Conservation (phyloP, 2,113 vertebrate genomes). For the Hypanus sabinus region DNA sequence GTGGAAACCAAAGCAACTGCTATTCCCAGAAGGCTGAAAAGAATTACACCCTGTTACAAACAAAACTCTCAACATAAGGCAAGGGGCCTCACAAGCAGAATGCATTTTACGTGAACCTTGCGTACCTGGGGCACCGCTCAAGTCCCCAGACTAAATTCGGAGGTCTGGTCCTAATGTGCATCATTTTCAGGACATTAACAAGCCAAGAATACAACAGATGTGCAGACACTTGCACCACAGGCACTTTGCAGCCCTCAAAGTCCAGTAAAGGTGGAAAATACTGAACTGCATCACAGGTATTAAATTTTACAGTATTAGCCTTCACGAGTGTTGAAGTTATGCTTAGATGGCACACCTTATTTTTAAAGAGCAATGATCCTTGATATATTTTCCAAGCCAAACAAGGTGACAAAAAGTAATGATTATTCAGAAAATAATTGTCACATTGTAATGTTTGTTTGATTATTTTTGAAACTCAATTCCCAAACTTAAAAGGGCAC, state of each 20-base stretch:
- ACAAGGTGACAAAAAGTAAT: not conserved
- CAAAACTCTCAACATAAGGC: not conserved
- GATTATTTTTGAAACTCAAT: not conserved
- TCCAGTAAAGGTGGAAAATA: not conserved
- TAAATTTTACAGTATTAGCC: not conserved
- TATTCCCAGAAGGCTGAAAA: not conserved
- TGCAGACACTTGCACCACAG: not conserved
- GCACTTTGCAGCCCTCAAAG: not conserved
- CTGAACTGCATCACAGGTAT: not conserved
- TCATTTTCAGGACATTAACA: not conserved
- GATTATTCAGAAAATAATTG: not conserved
- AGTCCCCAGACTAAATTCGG: not conserved
- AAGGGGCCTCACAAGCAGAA: not conserved
- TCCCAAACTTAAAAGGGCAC: constrained; percentile 20
- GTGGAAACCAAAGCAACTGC: not conserved
- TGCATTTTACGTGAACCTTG: not conserved
- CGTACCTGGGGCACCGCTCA: not conserved
- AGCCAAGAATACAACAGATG: not conserved
- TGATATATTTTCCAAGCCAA: not conserved
- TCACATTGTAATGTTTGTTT: not conserved
- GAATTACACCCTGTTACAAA: not conserved
- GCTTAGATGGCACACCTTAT: not conserved
- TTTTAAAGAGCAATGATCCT: not conserved
- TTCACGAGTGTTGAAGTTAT: not conserved
- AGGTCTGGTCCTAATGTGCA: not conserved